These are phyloP conservation scores for human (Homo sapiens) DNA, from an alignment of 2,113 vertebrate genomes.

Conservation along the genomic window DNA sequence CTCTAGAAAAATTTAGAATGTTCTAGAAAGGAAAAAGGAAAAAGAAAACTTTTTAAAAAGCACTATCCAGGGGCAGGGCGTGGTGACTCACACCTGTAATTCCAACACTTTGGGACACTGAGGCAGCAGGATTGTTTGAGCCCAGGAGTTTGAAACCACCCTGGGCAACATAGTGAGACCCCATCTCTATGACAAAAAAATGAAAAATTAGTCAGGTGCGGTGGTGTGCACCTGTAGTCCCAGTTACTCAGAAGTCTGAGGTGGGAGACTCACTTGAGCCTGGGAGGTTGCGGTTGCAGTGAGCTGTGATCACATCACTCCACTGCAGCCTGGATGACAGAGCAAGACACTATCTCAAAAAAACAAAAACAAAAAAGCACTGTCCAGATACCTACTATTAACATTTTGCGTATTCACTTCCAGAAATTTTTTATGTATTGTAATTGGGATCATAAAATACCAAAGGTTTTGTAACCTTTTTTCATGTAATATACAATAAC, in stretches of 20 bases:
- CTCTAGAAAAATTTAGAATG: not conserved
- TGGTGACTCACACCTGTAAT: not conserved
- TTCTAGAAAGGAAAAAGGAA: not conserved
- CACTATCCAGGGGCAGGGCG: not conserved
- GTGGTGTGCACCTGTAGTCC: not conserved
- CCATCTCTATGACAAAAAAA: not conserved
- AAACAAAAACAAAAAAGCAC: not conserved
- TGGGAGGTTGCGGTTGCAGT: not conserved
- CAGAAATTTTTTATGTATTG: not conserved
- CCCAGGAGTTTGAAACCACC: not conserved
- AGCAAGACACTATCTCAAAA: not conserved
- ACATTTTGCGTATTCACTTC: not conserved
- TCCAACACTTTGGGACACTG: not conserved
- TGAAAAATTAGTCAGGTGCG: not conserved
- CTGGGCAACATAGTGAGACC: not conserved
- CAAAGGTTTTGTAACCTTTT: not conserved
- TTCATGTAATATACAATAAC: not conserved
- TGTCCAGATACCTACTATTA: not conserved
- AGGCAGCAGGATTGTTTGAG: not conserved
- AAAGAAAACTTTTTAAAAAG: not conserved
- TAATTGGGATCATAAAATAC: slow-evolving; percentile 9
- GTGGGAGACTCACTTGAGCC: not conserved
- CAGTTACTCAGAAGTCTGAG: not conserved
- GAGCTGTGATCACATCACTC: not conserved
- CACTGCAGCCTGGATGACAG: not conserved